Base-by-base conservation (phyloP, 1,140 invertebrate species). In the Contarinia nasturtii region DNA sequence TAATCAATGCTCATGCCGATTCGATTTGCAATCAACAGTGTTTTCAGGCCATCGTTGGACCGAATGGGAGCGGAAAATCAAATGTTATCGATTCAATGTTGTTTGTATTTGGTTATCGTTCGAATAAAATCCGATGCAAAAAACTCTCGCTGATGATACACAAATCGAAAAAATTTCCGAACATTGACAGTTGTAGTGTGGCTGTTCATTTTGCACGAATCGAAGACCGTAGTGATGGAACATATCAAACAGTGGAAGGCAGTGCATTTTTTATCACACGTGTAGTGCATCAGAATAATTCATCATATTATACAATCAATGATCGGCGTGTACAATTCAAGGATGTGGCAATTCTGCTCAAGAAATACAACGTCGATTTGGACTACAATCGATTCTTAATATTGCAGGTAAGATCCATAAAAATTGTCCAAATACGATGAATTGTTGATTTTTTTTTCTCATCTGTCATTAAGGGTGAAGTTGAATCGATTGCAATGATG, bases 11-110 rank as follows among this genome's bases (percentile, higher is more conserved):
- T n/a, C n/a, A n/a, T n/a, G n/a, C n/a, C n/a, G n/a, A n/a, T n/a
- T n/a, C n/a, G n/a, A n/a, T n/a, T n/a, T n/a, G n/a, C n/a, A n/a
- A n/a, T n/a, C n/a, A n/a, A 45, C 66, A 93, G 81, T 88, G 85
- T 66, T 98, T 98, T 57, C 91, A 92, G 17, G 79, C 91, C 11
- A 96, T 99, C 52, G 82, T 98, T 58, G 96, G 96, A 1, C 95
- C 96, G 1, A 99, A 99, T 72, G 96, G 96, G n/a, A 97, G 90
- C 70, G 96, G 96, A 0, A 99, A 99, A 60, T 95, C 90, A 51
- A 99, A 99, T 68, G 91, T 98, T 0, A 98, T 99, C 54, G 96
- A 99, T 67, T 94, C 96, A 0, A 89, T 99, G 82, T 69, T 99
- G 50, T 99, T 99, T 75, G 96, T 99, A 0, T 98, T 98, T 75